phyloP scores from a whole-genome alignment of 1,140 invertebrate species.

The Philotrypesis tridentata region DNA sequence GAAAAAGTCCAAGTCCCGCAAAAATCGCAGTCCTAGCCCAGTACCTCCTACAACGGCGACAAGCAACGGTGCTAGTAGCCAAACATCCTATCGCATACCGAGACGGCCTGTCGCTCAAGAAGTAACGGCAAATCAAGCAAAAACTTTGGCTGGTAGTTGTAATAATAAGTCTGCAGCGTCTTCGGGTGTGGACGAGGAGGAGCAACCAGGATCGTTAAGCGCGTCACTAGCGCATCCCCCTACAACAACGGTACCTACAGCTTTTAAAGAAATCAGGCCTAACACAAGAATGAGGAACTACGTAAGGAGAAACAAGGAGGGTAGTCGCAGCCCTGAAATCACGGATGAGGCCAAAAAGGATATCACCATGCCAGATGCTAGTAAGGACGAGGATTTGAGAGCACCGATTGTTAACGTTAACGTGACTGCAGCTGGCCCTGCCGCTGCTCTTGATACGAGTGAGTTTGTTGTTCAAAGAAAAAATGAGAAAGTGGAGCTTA shows the following conservation, averaged over 20 bases:
- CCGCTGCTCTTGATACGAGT: conserved; percentile 64
- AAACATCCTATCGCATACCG: conserved; percentile 64
- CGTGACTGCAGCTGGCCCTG: conserved; percentile 45
- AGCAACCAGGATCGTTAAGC: conserved; percentile 69
- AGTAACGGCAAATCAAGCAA: neutral
- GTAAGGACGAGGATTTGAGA: conserved; percentile 71
- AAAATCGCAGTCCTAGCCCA: conserved; percentile 67
- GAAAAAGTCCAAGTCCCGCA: conserved; percentile 65
- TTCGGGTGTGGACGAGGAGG: conserved; percentile 62
- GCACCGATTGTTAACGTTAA: conserved; percentile 58
- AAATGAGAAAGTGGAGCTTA: conserved; percentile 18
- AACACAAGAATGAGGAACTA: conserved; percentile 79
- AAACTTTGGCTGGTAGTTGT: neutral
- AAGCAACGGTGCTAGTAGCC: conserved; percentile 5
- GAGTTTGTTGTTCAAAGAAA: conserved; percentile 57
- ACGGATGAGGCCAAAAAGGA: conserved; percentile 25
- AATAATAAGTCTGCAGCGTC: neutral
- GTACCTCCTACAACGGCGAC: conserved; percentile 55
- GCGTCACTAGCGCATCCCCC: conserved; percentile 70
- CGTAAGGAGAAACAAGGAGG: conserved; percentile 78
- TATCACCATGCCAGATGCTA: conserved; percentile 49
- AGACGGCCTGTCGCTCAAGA: conserved; percentile 60
- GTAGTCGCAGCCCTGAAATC: conserved; percentile 71
- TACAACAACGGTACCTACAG: conserved; percentile 46
- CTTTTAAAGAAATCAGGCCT: conserved; percentile 77